phyloP scores from a whole-genome alignment of 2,113 vertebrate species.

The Mustela nigripes region DNA sequence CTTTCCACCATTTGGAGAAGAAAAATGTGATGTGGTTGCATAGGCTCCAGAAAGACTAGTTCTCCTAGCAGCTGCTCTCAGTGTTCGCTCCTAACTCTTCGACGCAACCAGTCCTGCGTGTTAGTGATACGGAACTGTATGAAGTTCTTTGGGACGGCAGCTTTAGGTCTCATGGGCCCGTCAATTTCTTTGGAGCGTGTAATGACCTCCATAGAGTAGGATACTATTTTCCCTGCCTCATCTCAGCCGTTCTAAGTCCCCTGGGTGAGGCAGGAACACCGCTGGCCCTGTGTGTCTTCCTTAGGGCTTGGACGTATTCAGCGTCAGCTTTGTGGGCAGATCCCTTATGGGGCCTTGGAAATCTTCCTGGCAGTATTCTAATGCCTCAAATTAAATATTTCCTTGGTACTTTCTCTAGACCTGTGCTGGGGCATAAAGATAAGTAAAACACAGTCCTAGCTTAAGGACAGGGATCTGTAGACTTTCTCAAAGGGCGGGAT shows the following conservation, averaged over 20 bases:
- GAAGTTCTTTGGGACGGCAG: neutral
- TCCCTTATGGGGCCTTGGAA: neutral
- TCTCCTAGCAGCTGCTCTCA: neutral
- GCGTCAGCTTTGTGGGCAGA: neutral
- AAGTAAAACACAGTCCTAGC: neutral
- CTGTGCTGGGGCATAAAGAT: neutral
- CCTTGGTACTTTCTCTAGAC: neutral
- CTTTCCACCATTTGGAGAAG: neutral
- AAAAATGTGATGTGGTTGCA: neutral
- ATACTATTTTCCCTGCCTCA: neutral
- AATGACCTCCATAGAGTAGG: neutral
- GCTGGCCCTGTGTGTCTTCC: neutral
- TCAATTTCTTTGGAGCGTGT: neutral
- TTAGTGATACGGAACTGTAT: neutral
- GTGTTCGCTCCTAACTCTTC: neutral
- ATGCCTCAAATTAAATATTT: slow-evolving; percentile 16
- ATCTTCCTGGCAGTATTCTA: neutral
- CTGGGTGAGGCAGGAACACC: neutral
- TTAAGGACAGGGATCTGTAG: neutral
- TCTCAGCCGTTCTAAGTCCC: neutral
- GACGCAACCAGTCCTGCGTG: neutral
- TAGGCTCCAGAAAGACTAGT: neutral
- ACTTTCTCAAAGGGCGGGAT: neutral
- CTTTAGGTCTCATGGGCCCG: neutral
- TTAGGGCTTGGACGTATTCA: neutral